Base-by-base conservation (phyloP, 2,797 vertebrate genomes). In the Chelidonichthys spinosus region DNA sequence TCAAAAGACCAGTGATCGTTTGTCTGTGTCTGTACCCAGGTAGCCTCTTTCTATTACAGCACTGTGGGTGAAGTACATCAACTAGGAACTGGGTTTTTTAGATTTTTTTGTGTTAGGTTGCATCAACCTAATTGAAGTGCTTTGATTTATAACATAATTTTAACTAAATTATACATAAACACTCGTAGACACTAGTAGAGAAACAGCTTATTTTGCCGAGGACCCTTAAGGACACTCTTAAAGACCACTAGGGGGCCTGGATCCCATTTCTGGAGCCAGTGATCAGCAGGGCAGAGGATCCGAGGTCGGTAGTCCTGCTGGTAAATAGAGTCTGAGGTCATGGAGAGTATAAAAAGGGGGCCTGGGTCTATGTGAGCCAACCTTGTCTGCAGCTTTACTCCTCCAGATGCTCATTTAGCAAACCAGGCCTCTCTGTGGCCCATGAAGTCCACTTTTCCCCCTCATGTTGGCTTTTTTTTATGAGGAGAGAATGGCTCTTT, bases 401-500 rank as follows among this genome's bases (percentile, higher is more conserved):
- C 60, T 74, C 47, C 76, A 76, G 71, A 82, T 73, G 72, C 53
- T 59, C 25, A 7, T 54, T 69, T 36, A 9, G 72, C 58, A 33
- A 46, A 72, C 35, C 49, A 40, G 44, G 10, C 40, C 25, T 69
- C 64, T 81, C 44, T 72, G 63, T 8, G 8, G 59, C 63, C 59
- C 49, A 11, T 65, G 10, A 60, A 67, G 68, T 70, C 9, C 10
- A 49, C 50, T 67, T 18, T 63, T 62, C 4, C 0, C 11, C 55
- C 39, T 42, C n/a, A 1, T 62, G 47, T 72, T 62, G 64, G 55
- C 67, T 50, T 60, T 8, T 11, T 33, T 69, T 79, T 37, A 69
- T 59, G 7, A 62, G 1, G 36, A 59, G 43, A 85, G 78, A 91
- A 82, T 33, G 25, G 76, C 78, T 73, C 77, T 82, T 73, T 86